Conservation (phyloP, 2,888 invertebrate genomes). For the Parapristionchus giblindavisi region DNA sequence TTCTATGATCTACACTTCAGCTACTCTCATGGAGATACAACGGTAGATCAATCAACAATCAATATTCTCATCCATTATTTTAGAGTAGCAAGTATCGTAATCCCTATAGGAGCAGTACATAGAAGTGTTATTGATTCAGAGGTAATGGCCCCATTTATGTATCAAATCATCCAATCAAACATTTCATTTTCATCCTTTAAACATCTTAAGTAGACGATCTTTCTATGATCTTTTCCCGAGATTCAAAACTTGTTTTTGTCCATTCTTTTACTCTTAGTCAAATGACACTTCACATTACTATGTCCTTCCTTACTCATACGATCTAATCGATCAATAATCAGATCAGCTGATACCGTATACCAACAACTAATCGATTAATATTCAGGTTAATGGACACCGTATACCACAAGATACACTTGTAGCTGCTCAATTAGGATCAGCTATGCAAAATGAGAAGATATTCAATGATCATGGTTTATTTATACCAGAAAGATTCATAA, state of each 20-base stretch:
- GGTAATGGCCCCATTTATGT: too few relatives aligned
- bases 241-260: too few relatives aligned
- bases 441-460: slow-evolving; percentile 3
- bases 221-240: too few relatives aligned
- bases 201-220: too few relatives aligned
- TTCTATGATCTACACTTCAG: neutral
- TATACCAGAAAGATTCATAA: neutral
- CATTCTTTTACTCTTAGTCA: too few relatives aligned
- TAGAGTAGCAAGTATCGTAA: neutral
- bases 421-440: slow-evolving; percentile 5
- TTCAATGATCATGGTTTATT: neutral
- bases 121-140: neutral
- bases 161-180: too few relatives aligned
- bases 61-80: neutral
- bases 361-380: neutral
- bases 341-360: too few relatives aligned
- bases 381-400: neutral
- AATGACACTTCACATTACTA: too few relatives aligned
- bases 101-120: neutral
- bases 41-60: neutral
- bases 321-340: too few relatives aligned
- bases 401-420: neutral
- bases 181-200: too few relatives aligned
- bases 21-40: neutral
- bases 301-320: too few relatives aligned